Evolutionary conservation across 2,888 invertebrate genomes (phyloP), one percentile per base, ranked within the genome.

Genomic region (Sinelater perroti): DNA sequence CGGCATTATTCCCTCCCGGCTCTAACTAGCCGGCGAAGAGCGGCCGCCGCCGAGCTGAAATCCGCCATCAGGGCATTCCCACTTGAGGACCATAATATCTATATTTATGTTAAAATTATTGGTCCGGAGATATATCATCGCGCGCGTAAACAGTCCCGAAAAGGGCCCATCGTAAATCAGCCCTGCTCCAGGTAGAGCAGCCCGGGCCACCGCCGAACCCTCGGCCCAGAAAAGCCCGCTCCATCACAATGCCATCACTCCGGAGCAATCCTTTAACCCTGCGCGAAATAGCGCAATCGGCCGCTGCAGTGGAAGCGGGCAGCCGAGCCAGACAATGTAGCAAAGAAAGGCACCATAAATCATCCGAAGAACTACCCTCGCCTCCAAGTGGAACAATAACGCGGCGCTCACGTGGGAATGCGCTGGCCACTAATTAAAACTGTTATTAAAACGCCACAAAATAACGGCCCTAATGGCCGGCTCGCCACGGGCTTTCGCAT

Each of bases 381-480:
- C 52, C 47, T 46, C 28, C 31, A 58, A 54, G 53, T 49, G 42
- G 54, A 57, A 54, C 54, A 52, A 55, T 56, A 63, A 66, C 56
- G 54, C 47, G 61, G 62, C 64, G 64, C 62, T 67, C 65, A 64
- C 64, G 63, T 65, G 69, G 66, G 66, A 67, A 68, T 64, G 60
- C 60, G 61, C 64, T 52, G 60, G 61, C 62, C 67, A 62, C 65
- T 69, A 71, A 70, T 71, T 70, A 71, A 70, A 69, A 70, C 53
- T 65, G 67, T 67, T 69, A 70, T 71, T 70, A 71, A 71, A 71
- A 70, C 70, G 63, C 69, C 70, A 66, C 67, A 67, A 69, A 66
- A 66, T 64, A 62, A 59, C 61, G 54, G 45, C 28, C 56, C 50
- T 51, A 51, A 57, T 52, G 52, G 57, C 47, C 26, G 46, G 52